A percentile compares a stretch with the other conserved stretches of the same genome.
Conservation (phyloP, 1,140 invertebrate genomes). For the Maniola jurtina region DNA sequence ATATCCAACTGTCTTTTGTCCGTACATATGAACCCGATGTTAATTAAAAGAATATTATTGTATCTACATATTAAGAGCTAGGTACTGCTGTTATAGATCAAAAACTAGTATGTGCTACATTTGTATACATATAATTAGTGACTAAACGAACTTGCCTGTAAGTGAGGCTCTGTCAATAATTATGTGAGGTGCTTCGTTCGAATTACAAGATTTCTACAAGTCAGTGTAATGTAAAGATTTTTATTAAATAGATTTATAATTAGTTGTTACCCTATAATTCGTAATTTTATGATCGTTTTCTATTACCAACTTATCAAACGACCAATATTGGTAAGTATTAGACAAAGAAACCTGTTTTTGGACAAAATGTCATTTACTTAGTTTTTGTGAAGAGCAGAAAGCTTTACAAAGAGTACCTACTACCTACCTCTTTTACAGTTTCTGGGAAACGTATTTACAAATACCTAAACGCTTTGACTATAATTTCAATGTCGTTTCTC, state of each 20-base stretch:
- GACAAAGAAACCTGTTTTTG: neutral
- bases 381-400: neutral
- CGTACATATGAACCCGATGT: slow-evolving; percentile 52
- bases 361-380: neutral
- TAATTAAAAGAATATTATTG: slow-evolving; percentile 66
- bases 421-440: neutral
- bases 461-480: slow-evolving; percentile 16
- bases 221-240: too few relatives aligned
- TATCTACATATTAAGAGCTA: slow-evolving; percentile 20
- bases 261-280: too few relatives aligned
- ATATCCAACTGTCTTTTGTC: slow-evolving; percentile 58
- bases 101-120: neutral
- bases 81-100: slow-evolving; percentile 12
- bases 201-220: too few relatives aligned
- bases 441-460: neutral
- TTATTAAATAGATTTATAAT: too few relatives aligned
- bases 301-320: too few relatives aligned
- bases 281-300: too few relatives aligned
- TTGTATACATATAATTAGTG: too few relatives aligned
- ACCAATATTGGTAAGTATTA: too few relatives aligned
- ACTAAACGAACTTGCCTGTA: too few relatives aligned
- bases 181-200: too few relatives aligned
- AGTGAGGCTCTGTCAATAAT: too few relatives aligned
- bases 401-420: neutral
- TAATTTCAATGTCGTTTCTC: slow-evolving; percentile 12